Percentiles rank a stretch among this genome's conserved stretches.
phyloP scores from a whole-genome alignment of 2,797 vertebrate genomes.

The Lycodopsis pacificus region DNA sequence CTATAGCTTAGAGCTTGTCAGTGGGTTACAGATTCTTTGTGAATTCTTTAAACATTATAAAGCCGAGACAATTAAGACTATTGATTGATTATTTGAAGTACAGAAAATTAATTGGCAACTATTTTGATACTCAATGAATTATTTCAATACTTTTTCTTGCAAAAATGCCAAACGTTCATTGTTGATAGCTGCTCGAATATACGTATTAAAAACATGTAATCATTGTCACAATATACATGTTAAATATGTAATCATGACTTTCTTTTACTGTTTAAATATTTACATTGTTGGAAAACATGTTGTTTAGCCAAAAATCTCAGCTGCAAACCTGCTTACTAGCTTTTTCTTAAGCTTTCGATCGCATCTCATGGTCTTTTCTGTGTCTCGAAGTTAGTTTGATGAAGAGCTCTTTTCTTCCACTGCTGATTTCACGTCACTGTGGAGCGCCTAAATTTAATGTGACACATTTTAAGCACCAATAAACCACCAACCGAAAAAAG shows the following conservation, averaged over 20 bases:
- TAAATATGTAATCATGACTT: background rate
- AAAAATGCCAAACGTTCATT: background rate
- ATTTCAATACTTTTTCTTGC: background rate
- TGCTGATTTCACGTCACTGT: slow-evolving; percentile 7
- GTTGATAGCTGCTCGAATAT: background rate
- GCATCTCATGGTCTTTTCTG: background rate
- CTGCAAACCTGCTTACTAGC: background rate
- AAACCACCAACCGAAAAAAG: slow-evolving; percentile 56
- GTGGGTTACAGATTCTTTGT: background rate
- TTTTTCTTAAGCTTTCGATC: background rate
- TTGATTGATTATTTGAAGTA: background rate
- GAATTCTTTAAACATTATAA: background rate
- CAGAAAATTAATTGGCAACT: background rate
- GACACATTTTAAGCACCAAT: slow-evolving; percentile 39
- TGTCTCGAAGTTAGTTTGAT: background rate
- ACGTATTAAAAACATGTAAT: background rate
- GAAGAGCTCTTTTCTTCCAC: background rate
- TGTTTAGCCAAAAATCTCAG: background rate
- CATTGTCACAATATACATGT: too few species aligned
- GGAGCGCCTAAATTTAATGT: slow-evolving; percentile 6
- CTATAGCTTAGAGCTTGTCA: background rate
- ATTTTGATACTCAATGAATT: background rate
- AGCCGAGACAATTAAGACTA: background rate
- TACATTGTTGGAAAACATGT: background rate
- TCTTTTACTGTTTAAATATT: too few species aligned